Conservation (phyloP, 1,140 invertebrate genomes). For the Drosophila cardini region DNA sequence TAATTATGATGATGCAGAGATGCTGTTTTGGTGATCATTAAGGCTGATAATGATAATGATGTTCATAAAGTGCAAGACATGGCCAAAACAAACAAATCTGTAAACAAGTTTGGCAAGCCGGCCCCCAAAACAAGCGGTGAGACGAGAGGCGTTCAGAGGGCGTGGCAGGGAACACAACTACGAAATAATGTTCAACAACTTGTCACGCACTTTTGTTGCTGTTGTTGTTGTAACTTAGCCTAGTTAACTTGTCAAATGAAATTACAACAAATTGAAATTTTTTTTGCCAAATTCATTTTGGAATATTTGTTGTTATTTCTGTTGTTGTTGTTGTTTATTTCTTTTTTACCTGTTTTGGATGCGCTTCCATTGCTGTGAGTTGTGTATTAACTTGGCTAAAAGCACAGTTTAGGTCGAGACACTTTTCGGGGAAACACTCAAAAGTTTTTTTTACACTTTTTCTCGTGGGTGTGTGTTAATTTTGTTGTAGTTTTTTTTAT, state of each 20-base stretch:
- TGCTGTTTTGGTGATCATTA: constrained; percentile 1
- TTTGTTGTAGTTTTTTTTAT: constrained; percentile 8
- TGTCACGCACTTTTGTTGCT: constrained; percentile 66
- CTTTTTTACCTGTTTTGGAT: constrained; percentile 72
- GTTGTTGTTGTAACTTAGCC: constrained; percentile 66
- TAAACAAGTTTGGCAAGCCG: constrained; percentile 69
- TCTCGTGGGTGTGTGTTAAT: constrained; percentile 39
- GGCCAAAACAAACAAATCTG: constrained; percentile 60
- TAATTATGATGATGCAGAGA: constrained; percentile 16
- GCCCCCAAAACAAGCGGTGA: constrained; percentile 41
- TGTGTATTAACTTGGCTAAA: not conserved
- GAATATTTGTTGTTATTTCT: constrained; percentile 33
- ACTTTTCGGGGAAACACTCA: constrained; percentile 23
- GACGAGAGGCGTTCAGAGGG: constrained; percentile 34
- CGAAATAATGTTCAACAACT: constrained; percentile 72
- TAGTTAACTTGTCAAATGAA: constrained; percentile 64
- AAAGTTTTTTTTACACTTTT: constrained; percentile 12
- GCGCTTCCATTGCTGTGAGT: constrained; percentile 61
- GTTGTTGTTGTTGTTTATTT: constrained; percentile 33
- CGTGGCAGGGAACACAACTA: constrained; percentile 42
- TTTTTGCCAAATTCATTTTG: constrained; percentile 55
- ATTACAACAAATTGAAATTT: constrained; percentile 25
- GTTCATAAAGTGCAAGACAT: constrained; percentile 42
- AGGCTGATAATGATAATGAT: constrained; percentile 36
- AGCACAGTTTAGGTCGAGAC: constrained; percentile 10